phyloP scores from a whole-genome alignment of 2,113 vertebrate genomes.

The Cepphus grylle region DNA sequence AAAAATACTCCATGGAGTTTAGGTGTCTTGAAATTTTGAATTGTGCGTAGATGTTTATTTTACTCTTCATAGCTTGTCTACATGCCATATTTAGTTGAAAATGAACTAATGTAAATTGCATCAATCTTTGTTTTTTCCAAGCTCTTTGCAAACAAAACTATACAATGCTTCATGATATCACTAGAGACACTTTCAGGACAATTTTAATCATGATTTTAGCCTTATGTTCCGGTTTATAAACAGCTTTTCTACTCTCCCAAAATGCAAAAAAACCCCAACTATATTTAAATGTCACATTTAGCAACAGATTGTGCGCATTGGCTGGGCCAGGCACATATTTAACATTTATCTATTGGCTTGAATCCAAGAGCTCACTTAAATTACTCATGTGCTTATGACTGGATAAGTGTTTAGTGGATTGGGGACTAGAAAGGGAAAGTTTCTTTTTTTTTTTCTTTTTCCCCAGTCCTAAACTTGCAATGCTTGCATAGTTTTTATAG shows the following conservation, averaged over 20 bases:
- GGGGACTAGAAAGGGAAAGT: background rate
- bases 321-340: background rate
- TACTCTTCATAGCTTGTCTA: background rate
- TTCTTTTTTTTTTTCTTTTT: background rate
- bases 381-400: slow-evolving; percentile 40
- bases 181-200: background rate
- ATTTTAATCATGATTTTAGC: background rate
- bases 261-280: background rate
- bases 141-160: background rate
- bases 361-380: slow-evolving; percentile 22
- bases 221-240: slow-evolving; percentile 33
- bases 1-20: background rate
- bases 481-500: background rate
- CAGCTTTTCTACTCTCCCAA: background rate
- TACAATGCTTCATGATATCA: background rate
- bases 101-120: background rate
- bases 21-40: background rate
- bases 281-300: slow-evolving; percentile 49
- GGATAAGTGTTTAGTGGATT: slow-evolving; percentile 4
- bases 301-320: slow-evolving; percentile 28
- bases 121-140: background rate
- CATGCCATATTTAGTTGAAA: background rate
- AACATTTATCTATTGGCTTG: slow-evolving; percentile 30
- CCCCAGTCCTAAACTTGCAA: background rate
- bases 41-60: background rate